Conservation (phyloP, 2,888 invertebrate genomes). For the Portevinia maculata region DNA sequence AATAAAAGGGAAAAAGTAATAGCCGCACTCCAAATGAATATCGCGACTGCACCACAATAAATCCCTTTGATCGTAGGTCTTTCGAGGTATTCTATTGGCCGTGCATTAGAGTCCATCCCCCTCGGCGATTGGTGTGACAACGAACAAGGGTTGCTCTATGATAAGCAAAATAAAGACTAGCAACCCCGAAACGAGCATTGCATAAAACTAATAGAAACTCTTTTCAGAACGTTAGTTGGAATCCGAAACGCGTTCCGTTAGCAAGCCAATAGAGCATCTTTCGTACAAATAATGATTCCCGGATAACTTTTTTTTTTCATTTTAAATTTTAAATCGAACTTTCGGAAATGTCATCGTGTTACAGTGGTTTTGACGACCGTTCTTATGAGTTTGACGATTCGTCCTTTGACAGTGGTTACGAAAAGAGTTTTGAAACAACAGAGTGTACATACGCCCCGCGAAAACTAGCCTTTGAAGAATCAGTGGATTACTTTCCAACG, state of each 20-base stretch:
- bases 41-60: constrained; percentile 68
- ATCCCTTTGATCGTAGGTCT: constrained; percentile 77
- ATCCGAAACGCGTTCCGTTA: constrained; percentile 79
- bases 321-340: background rate
- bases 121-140: constrained; percentile 77
- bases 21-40: constrained; percentile 57
- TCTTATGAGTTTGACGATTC: constrained; percentile 83
- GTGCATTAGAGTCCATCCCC: constrained; percentile 79
- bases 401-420: constrained; percentile 91
- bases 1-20: constrained; percentile 64
- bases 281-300: constrained; percentile 40
- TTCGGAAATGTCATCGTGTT: constrained; percentile 81
- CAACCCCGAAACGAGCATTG: constrained; percentile 63
- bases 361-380: constrained; percentile 81
- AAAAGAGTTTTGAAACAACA: constrained; percentile 86
- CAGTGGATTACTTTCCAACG: constrained; percentile 75
- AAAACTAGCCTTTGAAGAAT: constrained; percentile 81
- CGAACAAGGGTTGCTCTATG: constrained; percentile 59
- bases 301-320: constrained; percentile 9
- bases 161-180: constrained; percentile 46
- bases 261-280: constrained; percentile 45
- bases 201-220: constrained; percentile 81
- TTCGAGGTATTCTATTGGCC: constrained; percentile 75
- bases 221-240: constrained; percentile 80
- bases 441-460: constrained; percentile 78